phyloP scores from a whole-genome alignment of 2,113 vertebrate genomes.

The Steatornis caripensis region DNA sequence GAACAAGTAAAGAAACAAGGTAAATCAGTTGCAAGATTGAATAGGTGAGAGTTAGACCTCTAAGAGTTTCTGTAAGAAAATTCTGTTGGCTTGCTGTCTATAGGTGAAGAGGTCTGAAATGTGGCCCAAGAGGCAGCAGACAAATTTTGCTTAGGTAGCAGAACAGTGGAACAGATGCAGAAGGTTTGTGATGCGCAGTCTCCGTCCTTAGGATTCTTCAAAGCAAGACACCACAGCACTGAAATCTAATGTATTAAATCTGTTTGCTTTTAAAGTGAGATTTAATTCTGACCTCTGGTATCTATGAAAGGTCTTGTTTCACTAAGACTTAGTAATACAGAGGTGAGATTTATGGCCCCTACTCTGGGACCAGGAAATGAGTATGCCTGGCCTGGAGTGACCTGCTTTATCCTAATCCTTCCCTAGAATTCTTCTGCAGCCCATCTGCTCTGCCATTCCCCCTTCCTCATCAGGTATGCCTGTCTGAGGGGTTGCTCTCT shows the following conservation, averaged over 20 bases:
- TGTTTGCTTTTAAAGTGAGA: background rate
- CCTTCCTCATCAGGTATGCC: background rate
- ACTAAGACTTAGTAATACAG: background rate
- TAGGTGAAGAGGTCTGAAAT: background rate
- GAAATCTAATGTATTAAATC: background rate
- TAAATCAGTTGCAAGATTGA: background rate
- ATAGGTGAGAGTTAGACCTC: background rate
- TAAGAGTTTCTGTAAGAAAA: background rate
- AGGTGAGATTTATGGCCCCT: background rate
- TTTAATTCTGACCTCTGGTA: background rate
- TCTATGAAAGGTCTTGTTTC: background rate
- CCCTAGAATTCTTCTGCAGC: background rate
- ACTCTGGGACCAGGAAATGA: background rate
- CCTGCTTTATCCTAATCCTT: background rate
- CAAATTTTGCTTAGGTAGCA: background rate
- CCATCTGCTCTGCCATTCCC: background rate
- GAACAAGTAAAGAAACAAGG: slow-evolving; percentile 84
- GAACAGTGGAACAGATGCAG: background rate
- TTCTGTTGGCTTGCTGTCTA: background rate
- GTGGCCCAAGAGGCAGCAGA: background rate
- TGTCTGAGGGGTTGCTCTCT: background rate
- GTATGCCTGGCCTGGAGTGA: background rate
- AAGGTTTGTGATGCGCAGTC: background rate
- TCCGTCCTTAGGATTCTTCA: background rate
- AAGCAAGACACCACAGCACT: background rate